These are phyloP conservation scores for Gorsachius magnificus DNA, from an alignment of 2,797 vertebrate genomes.

Conservation along the genomic window DNA sequence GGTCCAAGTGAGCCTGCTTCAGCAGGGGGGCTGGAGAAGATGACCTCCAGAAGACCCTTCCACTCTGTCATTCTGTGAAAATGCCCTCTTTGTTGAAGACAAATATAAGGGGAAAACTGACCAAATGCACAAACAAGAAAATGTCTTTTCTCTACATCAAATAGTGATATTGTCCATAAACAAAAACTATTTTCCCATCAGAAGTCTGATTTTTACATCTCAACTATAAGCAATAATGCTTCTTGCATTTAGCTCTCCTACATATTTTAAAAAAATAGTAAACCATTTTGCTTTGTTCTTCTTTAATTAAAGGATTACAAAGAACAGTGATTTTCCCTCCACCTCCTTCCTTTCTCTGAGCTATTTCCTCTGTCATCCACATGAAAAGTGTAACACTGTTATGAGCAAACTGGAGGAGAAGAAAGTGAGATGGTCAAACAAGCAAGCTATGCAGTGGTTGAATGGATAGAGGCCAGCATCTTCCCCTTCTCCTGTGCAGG, in stretches of 20 bases:
- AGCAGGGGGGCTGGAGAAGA: background rate
- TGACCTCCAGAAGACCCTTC: background rate
- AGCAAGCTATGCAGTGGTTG: background rate
- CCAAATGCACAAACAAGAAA: background rate
- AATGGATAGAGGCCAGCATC: background rate
- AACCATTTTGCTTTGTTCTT: background rate
- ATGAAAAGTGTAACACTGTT: background rate
- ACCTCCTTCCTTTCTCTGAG: background rate
- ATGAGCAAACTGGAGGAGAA: background rate
- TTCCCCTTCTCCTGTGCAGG: background rate
- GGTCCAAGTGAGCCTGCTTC: background rate
- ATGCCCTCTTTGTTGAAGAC: background rate
- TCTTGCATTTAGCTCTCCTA: background rate
- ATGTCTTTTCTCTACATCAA: background rate
- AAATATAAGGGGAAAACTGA: background rate
- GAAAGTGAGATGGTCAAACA: background rate
- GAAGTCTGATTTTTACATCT: background rate
- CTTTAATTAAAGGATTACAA: background rate
- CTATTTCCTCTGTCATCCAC: background rate
- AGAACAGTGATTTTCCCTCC: background rate
- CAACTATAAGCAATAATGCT: background rate
- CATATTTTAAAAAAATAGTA: background rate
- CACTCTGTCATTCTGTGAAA: background rate
- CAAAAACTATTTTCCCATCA: background rate
- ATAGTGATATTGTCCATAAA: background rate